phyloP scores from a whole-genome alignment of 2,888 invertebrate genomes.

The Esperia sulphurella region DNA sequence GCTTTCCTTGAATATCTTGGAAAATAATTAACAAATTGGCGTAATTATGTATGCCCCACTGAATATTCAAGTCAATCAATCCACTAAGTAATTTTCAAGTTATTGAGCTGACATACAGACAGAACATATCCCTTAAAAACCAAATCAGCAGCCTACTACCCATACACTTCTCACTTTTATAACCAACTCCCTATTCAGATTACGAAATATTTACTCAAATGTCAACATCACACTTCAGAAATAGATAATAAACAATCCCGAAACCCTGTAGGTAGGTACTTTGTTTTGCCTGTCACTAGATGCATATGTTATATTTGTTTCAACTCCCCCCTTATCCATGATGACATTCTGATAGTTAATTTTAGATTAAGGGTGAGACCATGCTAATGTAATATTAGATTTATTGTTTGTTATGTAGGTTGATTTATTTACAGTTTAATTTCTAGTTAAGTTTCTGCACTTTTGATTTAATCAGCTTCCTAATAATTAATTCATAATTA shows the following conservation, averaged over 20 bases:
- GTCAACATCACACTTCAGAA: neutral
- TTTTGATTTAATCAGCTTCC: too few species aligned
- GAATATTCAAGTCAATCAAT: too few species aligned
- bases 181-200: neutral
- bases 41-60: too few species aligned
- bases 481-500: too few species aligned
- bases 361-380: slow-evolving; percentile 8
- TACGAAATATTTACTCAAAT: neutral
- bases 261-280: neutral
- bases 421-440: too few species aligned
- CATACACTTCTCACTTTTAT: neutral
- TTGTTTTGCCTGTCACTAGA: slow-evolving; percentile 14
- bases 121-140: neutral
- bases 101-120: neutral
- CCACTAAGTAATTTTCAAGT: neutral
- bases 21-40: too few species aligned
- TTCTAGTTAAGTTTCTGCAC: too few species aligned
- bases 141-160: neutral
- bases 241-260: slow-evolving; percentile 7
- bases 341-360: slow-evolving; percentile 14
- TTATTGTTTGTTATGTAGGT: too few species aligned
- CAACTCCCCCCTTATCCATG: slow-evolving; percentile 20
- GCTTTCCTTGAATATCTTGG: too few species aligned
- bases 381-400: neutral
- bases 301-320: slow-evolving; percentile 26